Base-by-base conservation (phyloP, 2,113 vertebrate species). In the Rhinopomastus cyanomelas region DNA sequence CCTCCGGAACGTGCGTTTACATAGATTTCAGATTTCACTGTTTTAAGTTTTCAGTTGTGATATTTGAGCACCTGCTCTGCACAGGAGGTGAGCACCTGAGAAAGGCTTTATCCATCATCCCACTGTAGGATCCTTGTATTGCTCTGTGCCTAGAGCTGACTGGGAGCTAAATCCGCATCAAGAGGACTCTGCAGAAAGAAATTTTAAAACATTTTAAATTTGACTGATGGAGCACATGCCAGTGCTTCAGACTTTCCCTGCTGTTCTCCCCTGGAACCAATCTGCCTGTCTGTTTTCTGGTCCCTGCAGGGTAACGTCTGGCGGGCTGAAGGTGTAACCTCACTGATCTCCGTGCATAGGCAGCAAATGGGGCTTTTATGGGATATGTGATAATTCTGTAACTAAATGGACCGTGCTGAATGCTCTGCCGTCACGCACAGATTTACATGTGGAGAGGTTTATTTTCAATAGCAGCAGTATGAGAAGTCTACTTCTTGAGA, bases 381-480 rank as follows among this genome's bases (percentile, higher is more conserved):
- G 74, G 37, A 26, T 32, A 42, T 4, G 0, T 7, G 8, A 3
- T 34, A 52, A 60, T 64, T 87, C 20, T 55, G 30, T 39, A 15
- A 42, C 11, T 25, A 48, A 72, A 62, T 4, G 16, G 30, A 30
- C 42, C 16, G 1, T 27, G 30, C 8, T 51, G 26, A 57, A 34
- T 30, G 6, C 27, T 59, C 78, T 0, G 0, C 26, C 53, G 52
- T 75, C 66, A 23, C 26, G 30, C 23, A 22, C 25, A 29, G 19
- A 27, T 13, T 53, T 66, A 8, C 8, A 9, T 14, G 5, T 29
- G 64, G 36, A 59, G 49, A 51, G 13, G 12, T 56, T 71, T 51
- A 44, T 57, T 75, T 64, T 20, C 60, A 32, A 0, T 39, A 59
- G n/a, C 29, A 51, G 5, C 8, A 15, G 6, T 27, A 6, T 16